phyloP scores from a whole-genome alignment of 2,113 vertebrate species.

The Megalops atlanticus region DNA sequence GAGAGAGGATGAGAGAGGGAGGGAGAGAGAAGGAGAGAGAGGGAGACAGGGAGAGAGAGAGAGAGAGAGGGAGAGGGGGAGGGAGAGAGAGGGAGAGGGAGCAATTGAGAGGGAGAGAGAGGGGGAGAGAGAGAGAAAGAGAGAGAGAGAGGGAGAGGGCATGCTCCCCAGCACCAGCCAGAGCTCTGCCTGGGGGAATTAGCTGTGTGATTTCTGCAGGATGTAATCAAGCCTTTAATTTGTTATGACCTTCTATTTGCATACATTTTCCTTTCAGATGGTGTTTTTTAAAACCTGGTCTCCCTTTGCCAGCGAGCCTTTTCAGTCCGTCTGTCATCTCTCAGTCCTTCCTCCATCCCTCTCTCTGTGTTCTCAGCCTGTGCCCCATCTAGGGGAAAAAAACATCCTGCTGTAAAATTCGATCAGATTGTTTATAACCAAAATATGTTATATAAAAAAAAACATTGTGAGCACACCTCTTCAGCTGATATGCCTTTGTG shows the following conservation, averaged over 20 bases:
- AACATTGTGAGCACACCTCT: not conserved
- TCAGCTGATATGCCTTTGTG: no score
- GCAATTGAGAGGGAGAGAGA: no score
- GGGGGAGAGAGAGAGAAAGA: not conserved
- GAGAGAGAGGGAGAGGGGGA: no score
- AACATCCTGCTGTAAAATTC: no score
- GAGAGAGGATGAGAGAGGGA: not conserved
- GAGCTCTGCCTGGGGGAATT: constrained; percentile 20
- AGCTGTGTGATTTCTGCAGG: constrained; percentile 23
- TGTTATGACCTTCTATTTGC: constrained; percentile 39
- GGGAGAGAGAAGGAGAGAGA: not conserved
- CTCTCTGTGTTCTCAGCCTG: no score
- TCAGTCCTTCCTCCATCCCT: no score
- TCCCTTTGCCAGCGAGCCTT: not conserved
- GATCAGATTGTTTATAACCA: no score
- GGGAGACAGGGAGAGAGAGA: no score
- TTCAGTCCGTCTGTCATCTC: not conserved
- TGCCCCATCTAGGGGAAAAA: no score
- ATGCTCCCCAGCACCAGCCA: not conserved
- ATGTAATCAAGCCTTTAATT: constrained; percentile 33
- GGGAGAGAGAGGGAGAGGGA: no score
- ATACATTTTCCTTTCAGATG: constrained; percentile 18
- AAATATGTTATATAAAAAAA: not conserved
- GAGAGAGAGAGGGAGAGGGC: not conserved
- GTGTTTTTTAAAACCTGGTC: not conserved